Evolutionary conservation across 2,113 vertebrate species (phyloP).

Genomic region (Panthera tigris): DNA sequence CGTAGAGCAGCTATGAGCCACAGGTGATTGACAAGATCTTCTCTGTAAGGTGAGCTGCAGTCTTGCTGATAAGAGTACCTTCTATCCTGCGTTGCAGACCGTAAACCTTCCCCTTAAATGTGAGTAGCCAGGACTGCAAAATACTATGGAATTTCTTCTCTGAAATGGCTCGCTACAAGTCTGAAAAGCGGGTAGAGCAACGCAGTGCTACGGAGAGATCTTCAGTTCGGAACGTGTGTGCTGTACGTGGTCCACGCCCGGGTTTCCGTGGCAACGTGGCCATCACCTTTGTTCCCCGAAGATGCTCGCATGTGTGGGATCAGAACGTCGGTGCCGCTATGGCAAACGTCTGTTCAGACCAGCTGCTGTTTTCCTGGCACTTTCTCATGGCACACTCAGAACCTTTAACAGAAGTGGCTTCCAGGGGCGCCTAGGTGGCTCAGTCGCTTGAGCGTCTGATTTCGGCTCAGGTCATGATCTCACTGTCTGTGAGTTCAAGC

Average conservation of each 20-base stretch:
- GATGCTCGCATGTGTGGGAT: not conserved
- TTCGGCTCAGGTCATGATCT: too few species aligned
- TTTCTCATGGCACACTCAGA: fast-evolving
- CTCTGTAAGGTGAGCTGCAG: not conserved
- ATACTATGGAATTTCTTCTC: not conserved
- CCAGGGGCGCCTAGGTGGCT: too few species aligned
- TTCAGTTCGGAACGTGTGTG: fast-evolving
- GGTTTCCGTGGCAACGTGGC: not conserved
- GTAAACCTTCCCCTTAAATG: not conserved
- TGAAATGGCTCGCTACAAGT: not conserved
- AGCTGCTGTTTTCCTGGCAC: not conserved
- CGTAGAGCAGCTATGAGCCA: fast-evolving
- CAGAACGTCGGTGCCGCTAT: fast-evolving
- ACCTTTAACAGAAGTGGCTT: not conserved
- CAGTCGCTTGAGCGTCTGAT: too few species aligned
- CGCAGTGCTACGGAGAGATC: fast-evolving
- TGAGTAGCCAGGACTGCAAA: not conserved
- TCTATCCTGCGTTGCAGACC: not conserved
- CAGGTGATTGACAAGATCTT: fast-evolving
- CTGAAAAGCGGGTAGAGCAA: not conserved
- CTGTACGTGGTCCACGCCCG: fast-evolving
- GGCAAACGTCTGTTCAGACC: not conserved
- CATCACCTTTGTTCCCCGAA: not conserved
- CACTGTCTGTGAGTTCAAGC: too few species aligned
- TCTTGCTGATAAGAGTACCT: not conserved